Evolutionary conservation across 2,113 vertebrate genomes (phyloP).

Genomic region (Coptodon bakossiorum): DNA sequence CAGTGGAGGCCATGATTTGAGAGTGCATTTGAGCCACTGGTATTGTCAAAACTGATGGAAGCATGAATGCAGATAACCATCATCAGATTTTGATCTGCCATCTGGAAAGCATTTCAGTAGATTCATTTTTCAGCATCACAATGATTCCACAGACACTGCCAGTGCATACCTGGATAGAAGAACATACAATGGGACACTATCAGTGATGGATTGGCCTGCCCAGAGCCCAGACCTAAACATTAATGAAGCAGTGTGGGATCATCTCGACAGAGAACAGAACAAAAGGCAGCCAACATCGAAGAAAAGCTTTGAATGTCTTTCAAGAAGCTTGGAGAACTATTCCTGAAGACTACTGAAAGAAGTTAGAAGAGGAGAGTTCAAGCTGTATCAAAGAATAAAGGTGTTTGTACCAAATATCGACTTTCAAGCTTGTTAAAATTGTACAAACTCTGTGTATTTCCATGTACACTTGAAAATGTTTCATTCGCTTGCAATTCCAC

Average conservation of each 20-base stretch:
- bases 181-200: not conserved
- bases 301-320: not conserved
- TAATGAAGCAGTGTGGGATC: not conserved
- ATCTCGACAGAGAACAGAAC: not conserved
- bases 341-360: not conserved
- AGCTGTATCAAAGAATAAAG: not conserved
- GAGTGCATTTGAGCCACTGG: not conserved
- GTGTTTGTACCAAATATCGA: not conserved
- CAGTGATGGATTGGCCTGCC: not conserved
- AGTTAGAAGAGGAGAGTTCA: not conserved
- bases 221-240: not conserved
- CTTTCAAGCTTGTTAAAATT: not conserved
- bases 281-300: not conserved
- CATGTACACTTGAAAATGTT: not conserved
- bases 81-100: not conserved
- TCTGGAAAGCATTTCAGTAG: not conserved
- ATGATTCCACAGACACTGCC: not conserved
- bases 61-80: not conserved
- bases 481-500: not conserved
- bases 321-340: not conserved
- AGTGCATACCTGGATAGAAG: not conserved
- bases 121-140: not conserved
- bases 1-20: not conserved
- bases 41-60: not conserved
- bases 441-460: not conserved